These are phyloP conservation scores for Nanorana parkeri DNA, from an alignment of 2,113 vertebrate genomes.

Conservation along the genomic window DNA sequence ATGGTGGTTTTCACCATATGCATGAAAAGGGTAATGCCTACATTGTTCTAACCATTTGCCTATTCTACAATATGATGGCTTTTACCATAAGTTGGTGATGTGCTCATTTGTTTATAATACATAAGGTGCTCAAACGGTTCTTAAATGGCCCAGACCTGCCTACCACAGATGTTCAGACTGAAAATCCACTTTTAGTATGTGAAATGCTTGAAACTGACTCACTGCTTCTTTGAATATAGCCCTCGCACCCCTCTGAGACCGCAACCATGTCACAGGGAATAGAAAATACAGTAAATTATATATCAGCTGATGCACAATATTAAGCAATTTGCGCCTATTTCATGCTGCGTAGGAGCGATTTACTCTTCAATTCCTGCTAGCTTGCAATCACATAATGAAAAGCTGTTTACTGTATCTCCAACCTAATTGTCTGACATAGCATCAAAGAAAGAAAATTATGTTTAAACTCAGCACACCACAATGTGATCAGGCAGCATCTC, in stretches of 20 bases:
- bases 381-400: neutral
- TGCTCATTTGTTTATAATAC: too few relatives aligned
- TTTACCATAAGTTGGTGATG: too few relatives aligned
- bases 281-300: slow-evolving; percentile 33
- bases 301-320: neutral
- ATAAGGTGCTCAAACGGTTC: neutral
- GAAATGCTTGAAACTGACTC: neutral
- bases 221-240: neutral
- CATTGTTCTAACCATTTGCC: too few relatives aligned
- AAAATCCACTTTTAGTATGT: neutral
- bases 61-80: too few relatives aligned
- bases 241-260: slow-evolving; percentile 3
- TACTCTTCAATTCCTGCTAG: neutral
- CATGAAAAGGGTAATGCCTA: too few relatives aligned
- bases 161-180: neutral
- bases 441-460: neutral
- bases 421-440: neutral
- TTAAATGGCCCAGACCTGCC: neutral
- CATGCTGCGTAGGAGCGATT: neutral
- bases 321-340: neutral
- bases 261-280: neutral
- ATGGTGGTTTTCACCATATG: too few relatives aligned
- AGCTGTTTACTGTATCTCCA: neutral
- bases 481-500: neutral
- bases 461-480: neutral